Conservation (phyloP, 2,113 vertebrate genomes). For the Daboia siamensis region DNA sequence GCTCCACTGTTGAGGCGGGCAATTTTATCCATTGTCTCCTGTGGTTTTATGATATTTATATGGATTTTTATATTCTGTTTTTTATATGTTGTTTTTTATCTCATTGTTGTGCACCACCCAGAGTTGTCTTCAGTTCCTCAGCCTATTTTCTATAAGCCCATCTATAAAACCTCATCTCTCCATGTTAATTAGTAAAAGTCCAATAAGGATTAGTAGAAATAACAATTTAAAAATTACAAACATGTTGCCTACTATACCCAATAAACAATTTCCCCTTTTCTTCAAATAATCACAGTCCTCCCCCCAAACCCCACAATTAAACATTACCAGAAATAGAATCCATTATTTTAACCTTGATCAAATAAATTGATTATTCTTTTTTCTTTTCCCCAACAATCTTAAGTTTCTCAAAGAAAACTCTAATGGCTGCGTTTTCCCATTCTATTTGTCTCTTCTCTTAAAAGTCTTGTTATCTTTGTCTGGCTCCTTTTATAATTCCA, state of each 20-base stretch:
- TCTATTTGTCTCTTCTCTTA: background rate
- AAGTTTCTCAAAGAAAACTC: background rate
- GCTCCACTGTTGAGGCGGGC: background rate
- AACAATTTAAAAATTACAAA: background rate
- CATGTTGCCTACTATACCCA: background rate
- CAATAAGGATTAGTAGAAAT: background rate
- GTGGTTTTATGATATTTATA: background rate
- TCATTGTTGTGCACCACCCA: background rate
- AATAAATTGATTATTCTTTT: background rate
- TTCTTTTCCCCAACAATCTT: background rate
- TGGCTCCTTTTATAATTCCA: background rate
- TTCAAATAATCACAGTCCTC: background rate
- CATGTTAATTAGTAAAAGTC: background rate
- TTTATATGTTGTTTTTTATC: background rate
- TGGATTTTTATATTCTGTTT: background rate
- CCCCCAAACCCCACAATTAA: background rate
- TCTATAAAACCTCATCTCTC: background rate
- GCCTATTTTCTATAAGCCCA: background rate
- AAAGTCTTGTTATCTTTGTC: background rate
- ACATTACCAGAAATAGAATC: background rate
- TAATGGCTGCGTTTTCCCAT: background rate
- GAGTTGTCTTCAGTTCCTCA: background rate
- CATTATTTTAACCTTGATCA: background rate
- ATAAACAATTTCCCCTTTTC: background rate
- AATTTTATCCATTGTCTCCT: background rate